Conservation (phyloP, 1,140 invertebrate species). For the Subanguina moxae region DNA sequence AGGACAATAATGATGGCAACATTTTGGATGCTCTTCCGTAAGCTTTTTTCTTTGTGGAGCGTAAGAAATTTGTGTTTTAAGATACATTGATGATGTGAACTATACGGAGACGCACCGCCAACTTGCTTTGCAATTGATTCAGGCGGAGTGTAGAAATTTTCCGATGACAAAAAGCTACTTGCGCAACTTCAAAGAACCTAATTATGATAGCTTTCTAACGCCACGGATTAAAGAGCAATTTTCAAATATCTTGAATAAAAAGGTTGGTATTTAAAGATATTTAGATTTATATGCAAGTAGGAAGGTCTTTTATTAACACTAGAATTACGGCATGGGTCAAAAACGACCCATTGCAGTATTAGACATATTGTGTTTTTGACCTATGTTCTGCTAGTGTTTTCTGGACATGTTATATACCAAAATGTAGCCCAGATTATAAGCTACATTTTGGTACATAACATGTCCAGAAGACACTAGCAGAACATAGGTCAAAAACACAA, state of each 20-base stretch:
- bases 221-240: slow-evolving; percentile 27
- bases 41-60: background rate
- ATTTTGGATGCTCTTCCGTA: slow-evolving; percentile 23
- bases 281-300: background rate
- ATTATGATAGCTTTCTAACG: slow-evolving; percentile 43
- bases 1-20: slow-evolving; percentile 3
- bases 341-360: too few species aligned
- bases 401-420: too few species aligned
- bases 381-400: too few species aligned
- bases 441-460: too few species aligned
- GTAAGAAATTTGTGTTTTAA: background rate
- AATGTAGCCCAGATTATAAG: too few species aligned
- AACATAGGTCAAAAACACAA: too few species aligned
- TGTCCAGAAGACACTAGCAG: too few species aligned
- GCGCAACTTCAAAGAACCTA: slow-evolving; percentile 31
- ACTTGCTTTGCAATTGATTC: slow-evolving; percentile 36
- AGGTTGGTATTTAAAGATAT: slow-evolving; percentile 15
- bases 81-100: slow-evolving; percentile 38
- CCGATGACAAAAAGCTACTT: slow-evolving; percentile 47
- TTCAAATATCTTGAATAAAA: slow-evolving; percentile 29
- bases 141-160: slow-evolving; percentile 33
- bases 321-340: too few species aligned
- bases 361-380: too few species aligned
- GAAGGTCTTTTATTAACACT: too few species aligned
- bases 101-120: slow-evolving; percentile 44